phyloP scores from a whole-genome alignment of 2,797 vertebrate species.

The Eulemur albifrons region DNA sequence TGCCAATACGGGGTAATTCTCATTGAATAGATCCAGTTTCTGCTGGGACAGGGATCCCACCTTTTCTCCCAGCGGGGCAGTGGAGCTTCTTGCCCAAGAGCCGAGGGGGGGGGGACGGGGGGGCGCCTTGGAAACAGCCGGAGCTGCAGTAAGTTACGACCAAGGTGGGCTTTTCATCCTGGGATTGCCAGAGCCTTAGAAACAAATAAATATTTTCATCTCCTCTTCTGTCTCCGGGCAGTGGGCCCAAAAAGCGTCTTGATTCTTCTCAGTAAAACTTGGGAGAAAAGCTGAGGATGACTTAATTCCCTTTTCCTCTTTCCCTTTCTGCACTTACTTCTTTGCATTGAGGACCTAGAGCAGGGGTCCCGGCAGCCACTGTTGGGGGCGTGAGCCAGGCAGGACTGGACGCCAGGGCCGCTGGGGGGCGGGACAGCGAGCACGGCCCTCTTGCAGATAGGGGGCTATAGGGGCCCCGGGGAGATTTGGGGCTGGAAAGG shows the following conservation, averaged over 20 bases:
- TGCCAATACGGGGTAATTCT: slow-evolving; percentile 84
- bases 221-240: slow-evolving; percentile 70
- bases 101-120: too few relatives aligned
- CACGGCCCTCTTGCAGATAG: fast-evolving
- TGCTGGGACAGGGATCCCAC: slow-evolving; percentile 55
- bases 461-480: background rate
- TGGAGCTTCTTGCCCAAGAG: background rate
- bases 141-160: slow-evolving; percentile 23
- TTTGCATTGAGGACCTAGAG: background rate
- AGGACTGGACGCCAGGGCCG: background rate
- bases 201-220: slow-evolving; percentile 78
- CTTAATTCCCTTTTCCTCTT: slow-evolving; percentile 49
- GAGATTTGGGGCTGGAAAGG: background rate
- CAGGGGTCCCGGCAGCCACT: background rate
- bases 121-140: background rate
- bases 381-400: background rate
- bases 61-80: background rate
- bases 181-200: slow-evolving; percentile 65
- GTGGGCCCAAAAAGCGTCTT: slow-evolving; percentile 46
- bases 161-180: slow-evolving; percentile 71
- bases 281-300: slow-evolving; percentile 56
- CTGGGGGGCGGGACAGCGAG: fast-evolving
- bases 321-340: background rate
- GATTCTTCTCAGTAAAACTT: slow-evolving; percentile 36
- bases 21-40: slow-evolving; percentile 81